Conservation (phyloP, 2,888 invertebrate genomes). For the Alviniconcha strummeri region DNA sequence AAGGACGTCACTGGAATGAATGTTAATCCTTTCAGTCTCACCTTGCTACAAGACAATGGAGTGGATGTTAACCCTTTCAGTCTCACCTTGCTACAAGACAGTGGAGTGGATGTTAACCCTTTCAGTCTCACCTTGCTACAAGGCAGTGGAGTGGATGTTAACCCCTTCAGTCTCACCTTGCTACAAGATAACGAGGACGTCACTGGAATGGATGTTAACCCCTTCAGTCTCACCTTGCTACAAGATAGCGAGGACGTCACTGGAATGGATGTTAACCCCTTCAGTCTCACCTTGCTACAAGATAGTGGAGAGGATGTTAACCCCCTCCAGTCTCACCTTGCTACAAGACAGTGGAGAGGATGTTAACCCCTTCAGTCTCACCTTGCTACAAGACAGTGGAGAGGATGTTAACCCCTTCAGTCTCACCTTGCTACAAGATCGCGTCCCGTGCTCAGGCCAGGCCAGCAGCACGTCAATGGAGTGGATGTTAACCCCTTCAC, state of each 20-base stretch:
- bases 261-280: constrained; percentile 42
- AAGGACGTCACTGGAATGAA: too few relatives aligned
- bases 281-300: too few relatives aligned
- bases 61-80: constrained; percentile 57
- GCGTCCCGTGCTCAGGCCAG: constrained; percentile 41
- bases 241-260: constrained; percentile 43
- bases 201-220: constrained; percentile 50
- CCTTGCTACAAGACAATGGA: constrained; percentile 37
- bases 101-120: constrained; percentile 57
- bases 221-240: too few relatives aligned
- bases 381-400: too few relatives aligned
- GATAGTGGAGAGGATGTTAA: constrained; percentile 41
- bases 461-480: constrained; percentile 45
- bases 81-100: constrained; percentile 31
- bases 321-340: too few relatives aligned
- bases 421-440: constrained; percentile 26
- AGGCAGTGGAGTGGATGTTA: constrained; percentile 54
- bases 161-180: too few relatives aligned
- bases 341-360: too few relatives aligned
- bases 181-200: too few relatives aligned
- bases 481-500: constrained; percentile 57
- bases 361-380: too few relatives aligned
- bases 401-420: too few relatives aligned
- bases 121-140: constrained; percentile 45
- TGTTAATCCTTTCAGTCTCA: too few relatives aligned